Evolutionary conservation across 1,140 invertebrate genomes (phyloP), one percentile per base, ranked within the genome.

Genomic region (Drosophila pallidifrons): DNA sequence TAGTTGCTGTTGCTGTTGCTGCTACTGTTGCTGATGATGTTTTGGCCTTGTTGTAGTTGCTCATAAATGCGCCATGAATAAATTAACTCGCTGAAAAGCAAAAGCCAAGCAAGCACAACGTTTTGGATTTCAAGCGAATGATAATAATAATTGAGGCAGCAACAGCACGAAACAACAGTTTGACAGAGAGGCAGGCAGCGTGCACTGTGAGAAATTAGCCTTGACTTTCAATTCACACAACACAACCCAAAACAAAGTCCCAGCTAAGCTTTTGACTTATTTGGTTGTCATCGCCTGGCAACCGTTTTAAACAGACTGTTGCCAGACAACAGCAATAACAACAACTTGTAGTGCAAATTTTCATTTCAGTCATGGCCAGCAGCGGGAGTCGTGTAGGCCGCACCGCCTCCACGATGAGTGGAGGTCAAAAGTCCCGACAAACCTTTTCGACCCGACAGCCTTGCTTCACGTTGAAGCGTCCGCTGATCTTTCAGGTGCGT

Each of bases 51-150:
- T 81, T 74, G 79, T 76, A 88, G 87, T 88, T 88, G 80, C 83
- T 87, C 82, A 87, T 88, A 88, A 88, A 83, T 88, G 85, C 65
- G 85, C 85, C 81, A 88, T 88, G 85, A 88, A 88, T 88, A 89
- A 88, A 88, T 88, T 88, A 88, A 85, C 77, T 88, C 52, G 77
- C 67, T 75, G 81, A 81, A 89, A 83, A 79, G 77, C 81, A 55
- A 75, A 75, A 63, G 63, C 43, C 70, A 69, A 38, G 51, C 30
- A 69, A 38, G 51, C 30, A 13, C 61, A 57, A 46, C 75, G 46
- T 35, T 89, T 89, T 89, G 79, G 83, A 88, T 89, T 83, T 83
- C 64, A 83, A 69, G 82, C 70, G 70, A 88, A 88, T 89, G 85
- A 88, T 88, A 88, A 88, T 86, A 86, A 86, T 88, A 83, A 88